Conservation (phyloP, 37 sponge, comb jelly and placozoan genomes). For the Amphimedon queenslandica region DNA sequence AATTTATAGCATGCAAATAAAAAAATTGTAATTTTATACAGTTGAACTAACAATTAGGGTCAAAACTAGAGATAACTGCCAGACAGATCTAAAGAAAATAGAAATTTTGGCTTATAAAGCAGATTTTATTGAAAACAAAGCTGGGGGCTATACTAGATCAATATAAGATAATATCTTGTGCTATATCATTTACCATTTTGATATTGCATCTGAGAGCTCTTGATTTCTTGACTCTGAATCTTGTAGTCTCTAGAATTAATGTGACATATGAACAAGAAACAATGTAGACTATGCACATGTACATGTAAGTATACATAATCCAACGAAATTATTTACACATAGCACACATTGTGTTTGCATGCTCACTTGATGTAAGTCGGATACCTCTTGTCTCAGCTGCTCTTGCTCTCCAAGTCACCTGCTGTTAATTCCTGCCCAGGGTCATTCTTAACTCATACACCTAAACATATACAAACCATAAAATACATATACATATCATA, state of each 20-base stretch:
- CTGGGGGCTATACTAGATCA: too few species aligned
- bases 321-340: not conserved
- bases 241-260: slow-evolving; percentile 80
- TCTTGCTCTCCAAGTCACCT: slow-evolving; percentile 87
- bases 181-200: slow-evolving; percentile 56
- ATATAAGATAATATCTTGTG: not conserved
- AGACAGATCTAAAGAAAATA: too few species aligned
- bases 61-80: too few species aligned
- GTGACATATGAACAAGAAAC: not conserved
- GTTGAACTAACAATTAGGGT: too few species aligned
- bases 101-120: too few species aligned
- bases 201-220: slow-evolving; percentile 72
- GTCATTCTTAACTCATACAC: slow-evolving; percentile 67
- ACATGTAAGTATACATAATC: too few species aligned
- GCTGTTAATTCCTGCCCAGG: slow-evolving; percentile 76
- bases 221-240: slow-evolving; percentile 86
- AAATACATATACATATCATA: too few species aligned
- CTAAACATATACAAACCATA: too few species aligned
- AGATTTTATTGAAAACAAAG: too few species aligned
- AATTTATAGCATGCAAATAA: too few species aligned
- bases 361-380: slow-evolving; percentile 68
- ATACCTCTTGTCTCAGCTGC: slow-evolving; percentile 69
- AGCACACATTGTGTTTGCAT: not conserved
- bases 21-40: too few species aligned
- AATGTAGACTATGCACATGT: too few species aligned